These are phyloP conservation scores for Microctonus brassicae DNA, from an alignment of 2,888 invertebrate genomes.

Conservation along the genomic window DNA sequence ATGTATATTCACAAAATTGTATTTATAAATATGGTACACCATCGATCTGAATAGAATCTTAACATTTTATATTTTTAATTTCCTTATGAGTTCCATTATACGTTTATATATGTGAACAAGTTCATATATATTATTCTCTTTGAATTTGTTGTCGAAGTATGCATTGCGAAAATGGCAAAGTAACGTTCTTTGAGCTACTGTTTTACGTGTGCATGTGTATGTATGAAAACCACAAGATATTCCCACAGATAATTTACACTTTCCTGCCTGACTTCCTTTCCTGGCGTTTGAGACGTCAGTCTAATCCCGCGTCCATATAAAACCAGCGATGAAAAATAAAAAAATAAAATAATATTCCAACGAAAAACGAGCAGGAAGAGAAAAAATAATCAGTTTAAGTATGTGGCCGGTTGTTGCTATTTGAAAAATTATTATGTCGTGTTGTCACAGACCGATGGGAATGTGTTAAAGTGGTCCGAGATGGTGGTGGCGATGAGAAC, in stretches of 20 bases:
- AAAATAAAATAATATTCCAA: conserved; percentile 14
- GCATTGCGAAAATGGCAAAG: not conserved
- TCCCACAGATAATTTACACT: conserved; percentile 48
- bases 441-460: conserved; percentile 30
- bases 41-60: not conserved
- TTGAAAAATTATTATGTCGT: conserved; percentile 31
- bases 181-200: not conserved
- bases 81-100: not conserved
- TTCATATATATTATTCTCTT: not conserved
- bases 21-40: no score
- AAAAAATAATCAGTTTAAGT: conserved; percentile 9
- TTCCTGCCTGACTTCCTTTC: conserved; percentile 44
- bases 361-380: not conserved
- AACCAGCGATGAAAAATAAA: conserved; percentile 18
- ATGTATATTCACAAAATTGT: no score
- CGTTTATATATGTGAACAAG: not conserved
- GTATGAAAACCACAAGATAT: conserved; percentile 33
- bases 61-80: not conserved
- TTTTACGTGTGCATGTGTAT: not conserved
- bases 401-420: not conserved
- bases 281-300: not conserved
- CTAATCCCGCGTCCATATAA: conserved; percentile 3
- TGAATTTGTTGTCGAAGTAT: conserved; percentile 14
- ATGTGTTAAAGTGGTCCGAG: conserved; percentile 26
- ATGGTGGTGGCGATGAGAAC: conserved; percentile 29